These are phyloP conservation scores for Radopholus similis DNA, from an alignment of 1,140 invertebrate genomes.

Conservation along the genomic window DNA sequence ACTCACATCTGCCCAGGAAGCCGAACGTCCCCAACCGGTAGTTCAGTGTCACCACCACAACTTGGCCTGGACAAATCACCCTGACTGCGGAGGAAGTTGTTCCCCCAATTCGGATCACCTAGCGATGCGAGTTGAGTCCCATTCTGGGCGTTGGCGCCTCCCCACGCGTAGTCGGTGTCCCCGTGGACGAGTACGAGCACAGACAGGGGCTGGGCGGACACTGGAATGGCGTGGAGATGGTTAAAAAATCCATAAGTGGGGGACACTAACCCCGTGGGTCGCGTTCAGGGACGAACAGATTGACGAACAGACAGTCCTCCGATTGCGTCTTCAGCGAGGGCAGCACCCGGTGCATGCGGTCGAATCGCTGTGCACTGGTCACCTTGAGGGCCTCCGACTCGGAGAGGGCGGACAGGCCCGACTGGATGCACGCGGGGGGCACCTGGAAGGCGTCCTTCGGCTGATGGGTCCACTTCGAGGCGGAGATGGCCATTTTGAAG, in stretches of 20 bases:
- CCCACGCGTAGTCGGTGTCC: conserved; percentile 54
- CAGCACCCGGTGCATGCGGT: conserved; percentile 78
- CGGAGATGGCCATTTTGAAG: conserved; percentile 60
- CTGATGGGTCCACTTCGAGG: conserved; percentile 59
- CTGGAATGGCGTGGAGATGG: conserved; percentile 20
- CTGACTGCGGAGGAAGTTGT: no score
- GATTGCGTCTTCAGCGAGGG: conserved; percentile 82
- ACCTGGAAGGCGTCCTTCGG: conserved; percentile 53
- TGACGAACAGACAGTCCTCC: conserved; percentile 93
- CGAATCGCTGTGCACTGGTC: conserved; percentile 79
- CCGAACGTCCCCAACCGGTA: conserved; percentile 49
- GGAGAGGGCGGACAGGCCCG: conserved; percentile 48
- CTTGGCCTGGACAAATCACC: no score
- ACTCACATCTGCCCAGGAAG: conserved; percentile 58
- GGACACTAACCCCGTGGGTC: background rate
- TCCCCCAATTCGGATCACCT: no score
- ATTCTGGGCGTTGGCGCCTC: conserved; percentile 55
- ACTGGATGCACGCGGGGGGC: conserved; percentile 52
- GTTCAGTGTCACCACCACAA: conserved; percentile 59
- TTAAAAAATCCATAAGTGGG: conserved; percentile 7
- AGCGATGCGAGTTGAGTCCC: conserved; percentile 51
- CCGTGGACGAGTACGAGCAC: conserved; percentile 57
- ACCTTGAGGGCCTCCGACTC: conserved; percentile 63
- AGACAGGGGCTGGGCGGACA: conserved; percentile 18
- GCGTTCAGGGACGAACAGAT: conserved; percentile 79